phyloP scores from a whole-genome alignment of 2,113 vertebrate species.

The Gambusia affinis region DNA sequence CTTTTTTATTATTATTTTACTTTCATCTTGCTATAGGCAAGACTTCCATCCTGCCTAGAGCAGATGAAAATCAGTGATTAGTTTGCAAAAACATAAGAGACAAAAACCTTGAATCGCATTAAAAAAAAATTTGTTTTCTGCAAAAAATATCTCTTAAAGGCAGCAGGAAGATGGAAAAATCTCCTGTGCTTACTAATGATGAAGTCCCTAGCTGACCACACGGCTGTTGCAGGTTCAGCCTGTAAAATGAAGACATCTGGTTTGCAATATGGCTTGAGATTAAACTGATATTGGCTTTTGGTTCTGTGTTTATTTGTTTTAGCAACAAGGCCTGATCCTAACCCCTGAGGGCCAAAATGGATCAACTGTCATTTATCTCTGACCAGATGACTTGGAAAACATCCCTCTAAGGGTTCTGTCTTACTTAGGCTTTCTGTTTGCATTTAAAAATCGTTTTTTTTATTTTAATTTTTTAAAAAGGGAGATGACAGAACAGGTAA shows the following conservation, averaged over 20 bases:
- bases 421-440: constrained; percentile 20
- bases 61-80: neutral
- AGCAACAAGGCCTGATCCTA: constrained; percentile 67
- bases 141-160: constrained; percentile 8
- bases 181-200: constrained; percentile 32
- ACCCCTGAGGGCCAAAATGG: constrained; percentile 54
- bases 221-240: constrained; percentile 45
- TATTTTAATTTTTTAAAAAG: constrained; percentile 37
- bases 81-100: neutral
- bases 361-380: constrained; percentile 55
- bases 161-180: constrained; percentile 27
- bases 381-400: constrained; percentile 51
- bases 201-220: constrained; percentile 31
- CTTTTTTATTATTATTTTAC: too few species aligned
- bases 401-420: constrained; percentile 19
- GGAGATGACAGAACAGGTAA: constrained; percentile 58
- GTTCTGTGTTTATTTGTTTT: constrained; percentile 74
- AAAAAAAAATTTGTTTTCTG: constrained; percentile 5
- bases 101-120: neutral
- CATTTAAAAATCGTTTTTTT: neutral
- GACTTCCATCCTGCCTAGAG: neutral
- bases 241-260: constrained; percentile 67
- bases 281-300: constrained; percentile 67
- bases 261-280: constrained; percentile 66
- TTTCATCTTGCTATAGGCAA: too few species aligned